Percentiles rank a stretch among this genome's conserved stretches.
phyloP scores from a whole-genome alignment of 2,888 invertebrate species.

The Xylophagus ater region DNA sequence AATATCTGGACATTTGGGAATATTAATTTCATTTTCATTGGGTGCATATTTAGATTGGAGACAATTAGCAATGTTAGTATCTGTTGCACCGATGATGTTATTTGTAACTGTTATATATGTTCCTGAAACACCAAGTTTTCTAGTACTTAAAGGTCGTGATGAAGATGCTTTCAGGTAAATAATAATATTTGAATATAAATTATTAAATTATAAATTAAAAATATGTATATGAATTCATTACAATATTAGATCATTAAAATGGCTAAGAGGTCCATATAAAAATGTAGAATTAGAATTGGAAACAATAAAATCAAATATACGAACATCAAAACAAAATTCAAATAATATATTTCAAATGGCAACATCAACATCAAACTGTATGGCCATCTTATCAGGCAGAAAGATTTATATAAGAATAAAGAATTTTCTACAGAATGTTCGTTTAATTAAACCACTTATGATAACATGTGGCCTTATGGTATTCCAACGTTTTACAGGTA shows the following conservation, averaged over 20 bases:
- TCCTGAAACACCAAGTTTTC: conserved; percentile 81
- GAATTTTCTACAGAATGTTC: conserved; percentile 35
- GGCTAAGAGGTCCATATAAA: conserved; percentile 71
- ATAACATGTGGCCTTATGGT: conserved; percentile 81
- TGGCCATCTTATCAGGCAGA: background rate
- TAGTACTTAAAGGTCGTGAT: conserved; percentile 64
- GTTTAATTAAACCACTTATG: conserved; percentile 57
- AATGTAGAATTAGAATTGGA: conserved; percentile 66
- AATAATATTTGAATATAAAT: background rate
- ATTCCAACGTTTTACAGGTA: conserved; percentile 60
- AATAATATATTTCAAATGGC: conserved; percentile 3
- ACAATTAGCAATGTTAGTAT: conserved; percentile 68
- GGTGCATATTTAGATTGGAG: conserved; percentile 79
- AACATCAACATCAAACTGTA: conserved; percentile 38
- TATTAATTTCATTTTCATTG: conserved; percentile 69
- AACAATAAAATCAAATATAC: conserved; percentile 56
- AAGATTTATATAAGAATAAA: conserved; percentile 12
- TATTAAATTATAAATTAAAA: background rate
- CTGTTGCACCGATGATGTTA: conserved; percentile 64
- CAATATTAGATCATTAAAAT: conserved; percentile 49
- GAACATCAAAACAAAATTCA: conserved; percentile 31
- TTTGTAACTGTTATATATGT: conserved; percentile 66
- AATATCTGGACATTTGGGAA: conserved; percentile 74
- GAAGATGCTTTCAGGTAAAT: conserved; percentile 48
- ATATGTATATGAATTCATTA: background rate